A percentile compares a stretch with the other conserved stretches of the same genome.
Conservation (phyloP, 2,797 vertebrate species). For the Lepilemur ruficaudatus region DNA sequence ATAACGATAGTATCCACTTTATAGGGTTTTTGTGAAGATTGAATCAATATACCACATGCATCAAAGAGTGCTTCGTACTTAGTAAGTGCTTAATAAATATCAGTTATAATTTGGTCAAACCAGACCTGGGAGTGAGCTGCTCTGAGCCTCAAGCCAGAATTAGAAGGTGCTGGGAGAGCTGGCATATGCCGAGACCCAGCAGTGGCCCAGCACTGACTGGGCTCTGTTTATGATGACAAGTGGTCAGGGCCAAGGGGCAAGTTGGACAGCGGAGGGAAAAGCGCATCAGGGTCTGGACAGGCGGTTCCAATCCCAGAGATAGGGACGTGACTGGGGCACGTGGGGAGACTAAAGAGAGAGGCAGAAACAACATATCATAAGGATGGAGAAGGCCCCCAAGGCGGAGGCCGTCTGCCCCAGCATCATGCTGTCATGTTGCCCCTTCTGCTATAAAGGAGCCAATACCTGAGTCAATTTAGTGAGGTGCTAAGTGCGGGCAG, state of each 20-base stretch:
- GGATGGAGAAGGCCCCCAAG: neutral
- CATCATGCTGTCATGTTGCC: neutral
- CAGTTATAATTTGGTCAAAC: neutral
- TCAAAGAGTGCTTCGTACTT: neutral
- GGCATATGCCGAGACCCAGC: neutral
- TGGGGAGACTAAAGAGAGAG: neutral
- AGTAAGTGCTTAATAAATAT: neutral
- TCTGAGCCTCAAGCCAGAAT: neutral
- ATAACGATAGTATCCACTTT: neutral
- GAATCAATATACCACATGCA: neutral
- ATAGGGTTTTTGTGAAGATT: neutral
- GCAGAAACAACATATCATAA: rapidly evolving
- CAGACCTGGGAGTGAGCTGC: neutral
- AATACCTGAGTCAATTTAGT: neutral
- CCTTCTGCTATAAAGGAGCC: neutral
- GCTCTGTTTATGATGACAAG: neutral
- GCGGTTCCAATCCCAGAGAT: neutral
- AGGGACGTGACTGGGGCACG: neutral
- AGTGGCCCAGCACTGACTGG: neutral
- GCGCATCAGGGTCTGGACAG: neutral
- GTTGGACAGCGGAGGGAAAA: neutral
- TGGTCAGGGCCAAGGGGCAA: neutral
- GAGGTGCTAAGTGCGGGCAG: neutral
- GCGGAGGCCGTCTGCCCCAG: rapidly evolving
- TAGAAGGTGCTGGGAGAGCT: neutral